Evolutionary conservation across 1,140 invertebrate species (phyloP).

Genomic region (Drosophila ercepeae): DNA sequence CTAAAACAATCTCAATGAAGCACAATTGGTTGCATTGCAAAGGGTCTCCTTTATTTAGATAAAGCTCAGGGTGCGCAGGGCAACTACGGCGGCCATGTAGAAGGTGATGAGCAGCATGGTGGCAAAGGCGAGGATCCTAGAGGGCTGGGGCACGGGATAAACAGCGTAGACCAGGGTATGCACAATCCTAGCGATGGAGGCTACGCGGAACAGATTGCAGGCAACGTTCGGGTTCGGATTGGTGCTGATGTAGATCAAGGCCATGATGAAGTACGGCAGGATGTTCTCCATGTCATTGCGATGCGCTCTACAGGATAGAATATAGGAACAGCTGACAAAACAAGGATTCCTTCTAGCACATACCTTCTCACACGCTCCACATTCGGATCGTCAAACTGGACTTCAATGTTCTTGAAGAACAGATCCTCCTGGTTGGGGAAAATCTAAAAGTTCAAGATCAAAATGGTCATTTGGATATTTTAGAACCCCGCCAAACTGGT

Average conservation of each 20-base stretch:
- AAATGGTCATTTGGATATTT: not conserved
- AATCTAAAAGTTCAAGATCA: slow-evolving; percentile 47
- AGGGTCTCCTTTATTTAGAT: slow-evolving; percentile 30
- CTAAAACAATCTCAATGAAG: not conserved
- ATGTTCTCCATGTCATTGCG: slow-evolving; percentile 90
- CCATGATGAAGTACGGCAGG: slow-evolving; percentile 86
- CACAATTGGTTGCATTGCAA: not conserved
- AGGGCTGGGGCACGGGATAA: slow-evolving; percentile 85
- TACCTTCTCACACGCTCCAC: slow-evolving; percentile 79
- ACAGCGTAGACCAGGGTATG: slow-evolving; percentile 87
- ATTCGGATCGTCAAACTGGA: slow-evolving; percentile 77
- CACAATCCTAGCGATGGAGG: slow-evolving; percentile 85
- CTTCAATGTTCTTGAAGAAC: slow-evolving; percentile 76
- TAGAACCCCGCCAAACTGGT: slow-evolving; percentile 18
- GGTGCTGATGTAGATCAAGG: slow-evolving; percentile 86
- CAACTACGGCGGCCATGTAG: slow-evolving; percentile 85
- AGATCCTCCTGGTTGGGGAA: slow-evolving; percentile 79
- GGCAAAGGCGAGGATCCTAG: slow-evolving; percentile 85
- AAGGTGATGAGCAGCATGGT: slow-evolving; percentile 84
- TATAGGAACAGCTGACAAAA: too few species aligned
- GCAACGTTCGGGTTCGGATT: slow-evolving; percentile 85
- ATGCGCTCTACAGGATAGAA: slow-evolving; percentile 86
- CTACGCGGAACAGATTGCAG: slow-evolving; percentile 85
- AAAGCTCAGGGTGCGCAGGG: slow-evolving; percentile 62
- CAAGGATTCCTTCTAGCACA: not conserved